A percentile compares a stretch with the other conserved stretches of the same genome.
phyloP scores from a whole-genome alignment of 2,797 vertebrate species.

The Psittacula echo region DNA sequence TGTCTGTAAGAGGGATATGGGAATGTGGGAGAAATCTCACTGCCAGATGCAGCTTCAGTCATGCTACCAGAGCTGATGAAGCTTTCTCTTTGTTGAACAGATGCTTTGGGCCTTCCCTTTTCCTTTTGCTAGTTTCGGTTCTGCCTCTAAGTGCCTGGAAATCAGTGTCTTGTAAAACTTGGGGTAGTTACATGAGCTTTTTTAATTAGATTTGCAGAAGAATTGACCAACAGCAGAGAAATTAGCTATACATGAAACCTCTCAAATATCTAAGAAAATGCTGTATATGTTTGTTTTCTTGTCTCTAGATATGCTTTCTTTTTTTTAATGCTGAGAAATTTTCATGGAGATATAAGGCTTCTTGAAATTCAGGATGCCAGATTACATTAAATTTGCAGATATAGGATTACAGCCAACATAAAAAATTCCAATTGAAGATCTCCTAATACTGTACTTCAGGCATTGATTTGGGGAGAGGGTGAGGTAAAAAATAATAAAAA shows the following conservation, averaged over 20 bases:
- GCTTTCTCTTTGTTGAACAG: not conserved
- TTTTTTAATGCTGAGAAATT: not conserved
- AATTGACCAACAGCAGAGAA: not conserved
- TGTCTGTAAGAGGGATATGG: not conserved
- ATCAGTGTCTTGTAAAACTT: conserved; percentile 33
- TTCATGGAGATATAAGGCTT: not conserved
- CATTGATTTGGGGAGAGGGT: not conserved
- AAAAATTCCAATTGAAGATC: not conserved
- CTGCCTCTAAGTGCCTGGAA: not conserved
- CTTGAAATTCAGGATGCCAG: not conserved
- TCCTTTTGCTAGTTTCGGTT: conserved; percentile 17
- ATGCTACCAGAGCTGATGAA: not conserved
- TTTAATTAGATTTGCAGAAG: not conserved
- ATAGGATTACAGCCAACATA: not conserved
- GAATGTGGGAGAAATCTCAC: not conserved
- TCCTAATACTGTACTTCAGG: not conserved
- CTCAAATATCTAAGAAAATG: not conserved
- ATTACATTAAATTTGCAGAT: not conserved
- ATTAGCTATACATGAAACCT: not conserved
- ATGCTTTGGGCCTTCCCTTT: conserved; percentile 32
- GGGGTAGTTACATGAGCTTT: not conserved
- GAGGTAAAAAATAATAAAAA: not conserved
- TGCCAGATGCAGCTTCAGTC: not conserved
- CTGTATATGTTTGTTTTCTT: not conserved
- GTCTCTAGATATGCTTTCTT: not conserved